Base-by-base conservation (phyloP, 2,113 vertebrate species). In the Rostratula benghalensis region DNA sequence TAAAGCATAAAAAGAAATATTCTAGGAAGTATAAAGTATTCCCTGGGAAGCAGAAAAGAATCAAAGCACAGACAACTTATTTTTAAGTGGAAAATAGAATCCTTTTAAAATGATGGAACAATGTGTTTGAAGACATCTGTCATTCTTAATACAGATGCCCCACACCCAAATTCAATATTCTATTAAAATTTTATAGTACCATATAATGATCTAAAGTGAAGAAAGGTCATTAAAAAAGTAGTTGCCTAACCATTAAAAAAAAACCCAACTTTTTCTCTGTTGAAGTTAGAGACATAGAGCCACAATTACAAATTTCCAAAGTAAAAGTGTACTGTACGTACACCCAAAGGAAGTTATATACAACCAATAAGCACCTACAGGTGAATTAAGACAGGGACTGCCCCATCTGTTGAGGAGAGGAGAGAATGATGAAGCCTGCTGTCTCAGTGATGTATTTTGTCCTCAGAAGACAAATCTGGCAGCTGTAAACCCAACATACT, bases 311-410 rank as follows among this genome's bases (percentile, higher is more conserved):
- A 31, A 70, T 33, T 53, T 67, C 56, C 35, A 6, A 74, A 77
- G 30, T 18, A 56, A 31, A 74, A 68, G 17, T 4, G 27, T 0
- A 80, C 25, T 11, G 37, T 5, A 15, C 0, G 0, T 9, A 6
- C 3, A 65, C 21, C 20, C 54, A 48, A 61, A 56, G 59, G n/a
- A n/a, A 63, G 20, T 9, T 9, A 23, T 3, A 12, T 2, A 27
- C 2, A 53, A n/a, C 18, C 14, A 31, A 73, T 41, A 35, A 39
- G 27, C 16, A 87, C n/a, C 30, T 43, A 51, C 20, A 77, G 41
- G 12, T 11, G 33, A 80, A 64, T 61, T 10, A n/a, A 83, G 41
- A 48, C 43, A 63, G n/a, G 68, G 69, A 59, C 6, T 48, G 30
- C 19, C 4, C 23, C 11, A 3, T 4, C 1, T 3, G 27, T 1